Evolutionary conservation across 2,888 invertebrate species (phyloP).

Genomic region (Ceraclea dissimilis): DNA sequence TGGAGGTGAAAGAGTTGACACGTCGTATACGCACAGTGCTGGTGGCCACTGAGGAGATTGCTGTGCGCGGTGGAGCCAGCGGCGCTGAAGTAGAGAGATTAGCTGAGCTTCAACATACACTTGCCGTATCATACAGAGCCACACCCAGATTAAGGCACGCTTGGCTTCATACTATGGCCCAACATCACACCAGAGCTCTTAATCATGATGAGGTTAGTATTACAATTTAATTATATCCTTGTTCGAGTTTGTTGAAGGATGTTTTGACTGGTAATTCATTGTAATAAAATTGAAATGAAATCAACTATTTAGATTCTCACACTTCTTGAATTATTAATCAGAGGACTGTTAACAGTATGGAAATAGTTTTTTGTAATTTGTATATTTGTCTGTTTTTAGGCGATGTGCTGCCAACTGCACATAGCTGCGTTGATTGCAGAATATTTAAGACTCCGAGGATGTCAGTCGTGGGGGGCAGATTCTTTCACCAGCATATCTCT

Average conservation of each 20-base stretch:
- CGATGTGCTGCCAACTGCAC: constrained; percentile 90
- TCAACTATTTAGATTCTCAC: no score
- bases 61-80: constrained; percentile 81
- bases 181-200: constrained; percentile 71
- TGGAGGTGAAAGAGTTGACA: constrained; percentile 89
- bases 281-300: no score
- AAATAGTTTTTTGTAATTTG: no score
- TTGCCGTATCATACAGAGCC: constrained; percentile 89
- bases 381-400: no score
- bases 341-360: no score
- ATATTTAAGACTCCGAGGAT: constrained; percentile 70
- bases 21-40: constrained; percentile 89
- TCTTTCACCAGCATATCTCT: constrained; percentile 75
- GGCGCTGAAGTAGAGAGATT: constrained; percentile 89
- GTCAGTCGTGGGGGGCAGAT: constrained; percentile 79
- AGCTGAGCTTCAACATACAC: constrained; percentile 82
- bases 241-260: neutral
- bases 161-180: constrained; percentile 92
- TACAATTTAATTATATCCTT: constrained; percentile 1
- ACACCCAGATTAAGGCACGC: constrained; percentile 91
- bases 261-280: no score
- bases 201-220: constrained; percentile 81
- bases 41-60: constrained; percentile 90
- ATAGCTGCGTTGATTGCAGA: constrained; percentile 93
- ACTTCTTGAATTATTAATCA: no score